Conservation (phyloP, 2,797 vertebrate genomes). For the Sciaenops ocellatus region DNA sequence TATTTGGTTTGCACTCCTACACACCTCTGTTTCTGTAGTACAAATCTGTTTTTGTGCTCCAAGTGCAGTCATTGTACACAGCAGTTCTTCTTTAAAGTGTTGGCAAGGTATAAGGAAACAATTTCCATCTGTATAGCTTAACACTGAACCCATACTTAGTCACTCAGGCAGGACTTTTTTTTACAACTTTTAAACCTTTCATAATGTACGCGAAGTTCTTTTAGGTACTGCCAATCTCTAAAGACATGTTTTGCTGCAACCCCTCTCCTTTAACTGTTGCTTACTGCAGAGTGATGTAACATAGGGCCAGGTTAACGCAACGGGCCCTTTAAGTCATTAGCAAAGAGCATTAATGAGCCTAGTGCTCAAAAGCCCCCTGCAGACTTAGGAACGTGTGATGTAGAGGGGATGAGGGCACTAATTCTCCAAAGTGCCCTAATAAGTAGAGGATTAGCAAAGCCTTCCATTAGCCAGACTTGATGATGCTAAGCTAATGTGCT, state of each 20-base stretch:
- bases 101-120: constrained; percentile 12
- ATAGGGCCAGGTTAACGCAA: constrained; percentile 53
- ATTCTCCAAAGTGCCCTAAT: constrained; percentile 84
- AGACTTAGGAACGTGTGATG: constrained; percentile 72
- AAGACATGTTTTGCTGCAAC: constrained; percentile 16
- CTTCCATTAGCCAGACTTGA: constrained; percentile 80
- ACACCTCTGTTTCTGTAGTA: constrained; percentile 18
- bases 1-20: constrained; percentile 47
- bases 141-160: constrained; percentile 3
- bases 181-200: not conserved
- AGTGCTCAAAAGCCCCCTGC: constrained; percentile 66
- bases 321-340: constrained; percentile 72
- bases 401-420: constrained; percentile 79
- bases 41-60: constrained; percentile 34
- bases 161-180: not conserved
- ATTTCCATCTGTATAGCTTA: constrained; percentile 9
- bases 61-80: constrained; percentile 19
- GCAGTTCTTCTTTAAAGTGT: constrained; percentile 10
- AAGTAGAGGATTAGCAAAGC: constrained; percentile 81
- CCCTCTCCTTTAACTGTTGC: constrained; percentile 46
- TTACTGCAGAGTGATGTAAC: constrained; percentile 62
- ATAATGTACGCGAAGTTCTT: not conserved
- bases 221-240: constrained; percentile 16
- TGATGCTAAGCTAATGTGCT: constrained; percentile 74
- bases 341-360: constrained; percentile 72